Percentiles rank a stretch among this genome's conserved stretches.
These are phyloP conservation scores for Coregonus ussuriensis DNA, from an alignment of 2,797 vertebrate species.

Conservation along the genomic window DNA sequence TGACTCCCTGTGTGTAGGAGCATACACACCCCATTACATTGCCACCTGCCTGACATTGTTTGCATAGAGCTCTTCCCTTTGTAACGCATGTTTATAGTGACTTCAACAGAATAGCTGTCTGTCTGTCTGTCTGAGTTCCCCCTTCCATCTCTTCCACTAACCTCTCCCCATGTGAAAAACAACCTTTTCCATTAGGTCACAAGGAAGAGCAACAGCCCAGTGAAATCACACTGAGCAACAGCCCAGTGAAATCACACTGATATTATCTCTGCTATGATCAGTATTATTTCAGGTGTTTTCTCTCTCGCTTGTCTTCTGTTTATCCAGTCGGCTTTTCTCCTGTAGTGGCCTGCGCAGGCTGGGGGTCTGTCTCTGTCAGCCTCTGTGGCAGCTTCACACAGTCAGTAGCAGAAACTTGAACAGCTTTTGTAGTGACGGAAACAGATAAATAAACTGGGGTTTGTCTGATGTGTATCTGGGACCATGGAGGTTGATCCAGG, in stretches of 20 bases:
- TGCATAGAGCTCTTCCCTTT: constrained; percentile 10
- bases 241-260: constrained; percentile 32
- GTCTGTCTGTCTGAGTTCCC: not conserved
- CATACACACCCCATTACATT: not conserved
- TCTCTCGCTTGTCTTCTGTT: constrained; percentile 29
- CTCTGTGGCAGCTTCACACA: constrained; percentile 13
- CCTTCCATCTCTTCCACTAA: not conserved
- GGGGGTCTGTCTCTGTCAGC: constrained; percentile 13
- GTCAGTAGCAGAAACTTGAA: not conserved
- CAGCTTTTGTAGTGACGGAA: not conserved
- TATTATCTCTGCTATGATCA: constrained; percentile 60
- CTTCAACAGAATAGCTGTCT: constrained; percentile 2
- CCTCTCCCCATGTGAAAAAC: constrained; percentile 1
- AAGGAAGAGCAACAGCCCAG: constrained; percentile 64
- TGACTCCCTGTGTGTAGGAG: not conserved
- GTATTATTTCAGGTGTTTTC: constrained; percentile 74
- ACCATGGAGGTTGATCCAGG: too few relatives aligned
- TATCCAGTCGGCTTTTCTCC: not conserved
- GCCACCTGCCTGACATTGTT: not conserved
- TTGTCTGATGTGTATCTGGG: not conserved
- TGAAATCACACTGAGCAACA: constrained; percentile 51
- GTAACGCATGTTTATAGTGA: not conserved
- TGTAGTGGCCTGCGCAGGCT: not conserved
- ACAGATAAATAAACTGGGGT: not conserved
- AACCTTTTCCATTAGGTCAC: constrained; percentile 17